Percentiles rank a stretch among this genome's conserved stretches.
Evolutionary conservation across 30 jellyfish, hydroid and myxozoan species (phyloP).

Genomic region (Hydra vulgaris): DNA sequence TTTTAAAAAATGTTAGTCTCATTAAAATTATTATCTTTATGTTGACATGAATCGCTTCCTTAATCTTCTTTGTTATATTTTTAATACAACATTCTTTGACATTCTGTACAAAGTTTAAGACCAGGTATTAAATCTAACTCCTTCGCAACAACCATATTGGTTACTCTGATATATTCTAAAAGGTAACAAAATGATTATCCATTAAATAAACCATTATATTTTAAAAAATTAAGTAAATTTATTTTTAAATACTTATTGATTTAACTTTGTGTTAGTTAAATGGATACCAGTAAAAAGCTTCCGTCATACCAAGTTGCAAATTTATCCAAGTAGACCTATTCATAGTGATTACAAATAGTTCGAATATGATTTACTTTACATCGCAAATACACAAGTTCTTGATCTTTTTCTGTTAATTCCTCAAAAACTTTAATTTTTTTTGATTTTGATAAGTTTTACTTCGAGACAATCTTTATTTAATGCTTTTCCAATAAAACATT

Average conservation of each 20-base stretch:
- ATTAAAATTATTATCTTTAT: too few species aligned
- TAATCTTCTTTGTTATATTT: not conserved
- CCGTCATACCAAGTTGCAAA: not conserved
- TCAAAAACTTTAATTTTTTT: not conserved
- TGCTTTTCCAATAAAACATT: not conserved
- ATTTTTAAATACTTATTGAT: too few species aligned
- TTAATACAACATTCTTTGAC: not conserved
- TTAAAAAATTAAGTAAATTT: too few species aligned
- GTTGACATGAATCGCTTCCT: not conserved
- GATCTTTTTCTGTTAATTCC: not conserved
- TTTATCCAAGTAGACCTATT: not conserved
- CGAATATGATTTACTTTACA: not conserved
- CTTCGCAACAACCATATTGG: not conserved
- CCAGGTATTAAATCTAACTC: not conserved
- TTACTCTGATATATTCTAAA: not conserved
- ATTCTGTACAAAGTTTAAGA: not conserved
- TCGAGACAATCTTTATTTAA: not conserved
- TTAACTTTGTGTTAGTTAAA: not conserved
- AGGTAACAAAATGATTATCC: not conserved
- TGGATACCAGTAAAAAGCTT: not conserved
- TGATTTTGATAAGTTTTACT: not conserved
- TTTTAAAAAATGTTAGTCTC: not conserved
- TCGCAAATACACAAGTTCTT: not conserved
- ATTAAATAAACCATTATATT: not conserved
- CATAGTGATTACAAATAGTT: not conserved